Evolutionary conservation across 1,140 invertebrate genomes (phyloP).

Genomic region (Sipha flava): DNA sequence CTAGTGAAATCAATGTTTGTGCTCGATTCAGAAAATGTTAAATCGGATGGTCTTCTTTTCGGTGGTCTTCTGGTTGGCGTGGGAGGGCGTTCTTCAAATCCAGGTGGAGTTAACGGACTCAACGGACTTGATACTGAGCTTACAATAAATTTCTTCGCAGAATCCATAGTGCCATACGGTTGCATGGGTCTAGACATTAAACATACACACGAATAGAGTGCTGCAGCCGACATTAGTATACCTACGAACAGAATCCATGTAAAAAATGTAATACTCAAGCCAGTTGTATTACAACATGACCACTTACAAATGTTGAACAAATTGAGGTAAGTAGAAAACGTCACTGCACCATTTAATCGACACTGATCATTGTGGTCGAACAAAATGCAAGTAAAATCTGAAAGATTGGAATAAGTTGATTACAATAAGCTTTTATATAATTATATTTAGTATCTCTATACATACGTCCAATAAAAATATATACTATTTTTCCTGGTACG

Average conservation of each 20-base stretch:
- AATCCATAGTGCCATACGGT: background rate
- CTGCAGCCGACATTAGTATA: conserved; percentile 13
- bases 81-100: background rate
- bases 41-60: background rate
- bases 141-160: background rate
- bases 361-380: conserved; percentile 21
- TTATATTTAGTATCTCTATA: background rate
- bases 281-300: background rate
- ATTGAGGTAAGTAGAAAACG: conserved; percentile 32
- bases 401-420: background rate
- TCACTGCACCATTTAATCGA: conserved; percentile 12
- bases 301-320: conserved; percentile 30
- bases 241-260: background rate
- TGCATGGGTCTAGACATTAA: background rate
- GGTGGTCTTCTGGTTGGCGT: conserved; percentile 13
- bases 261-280: background rate
- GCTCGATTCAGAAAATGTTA: background rate
- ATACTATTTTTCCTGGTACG: conserved; percentile 30
- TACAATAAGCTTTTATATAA: background rate
- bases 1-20: conserved; percentile 13
- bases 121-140: conserved; percentile 18
- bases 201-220: background rate
- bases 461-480: conserved; percentile 31
- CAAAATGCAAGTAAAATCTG: conserved; percentile 32
- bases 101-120: background rate